These are phyloP conservation scores for Myotis daubentonii DNA, from an alignment of 2,797 vertebrate genomes.

Conservation along the genomic window DNA sequence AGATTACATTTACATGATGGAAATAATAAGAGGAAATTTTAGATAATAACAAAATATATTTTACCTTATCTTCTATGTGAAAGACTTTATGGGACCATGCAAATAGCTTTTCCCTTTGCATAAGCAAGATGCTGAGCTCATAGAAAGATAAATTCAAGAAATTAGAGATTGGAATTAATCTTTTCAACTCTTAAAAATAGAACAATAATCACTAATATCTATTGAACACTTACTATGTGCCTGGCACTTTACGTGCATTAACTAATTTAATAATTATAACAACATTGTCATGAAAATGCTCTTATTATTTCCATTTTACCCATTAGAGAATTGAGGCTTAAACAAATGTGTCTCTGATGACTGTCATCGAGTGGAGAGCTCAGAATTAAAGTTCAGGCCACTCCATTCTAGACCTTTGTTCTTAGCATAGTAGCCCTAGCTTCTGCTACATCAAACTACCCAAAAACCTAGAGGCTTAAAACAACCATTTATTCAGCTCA, in stretches of 20 bases:
- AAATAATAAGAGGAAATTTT: slow-evolving; percentile 65
- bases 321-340: neutral
- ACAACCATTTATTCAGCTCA: no score
- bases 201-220: neutral
- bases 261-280: neutral
- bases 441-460: neutral
- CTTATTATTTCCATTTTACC: neutral
- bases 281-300: neutral
- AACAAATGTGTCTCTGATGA: neutral
- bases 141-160: slow-evolving; percentile 38
- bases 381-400: neutral
- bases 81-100: neutral
- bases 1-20: neutral
- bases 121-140: neutral
- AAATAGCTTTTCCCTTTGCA: slow-evolving; percentile 45
- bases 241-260: neutral
- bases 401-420: neutral
- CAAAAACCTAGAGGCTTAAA: no score
- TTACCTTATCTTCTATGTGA: slow-evolving; percentile 15
- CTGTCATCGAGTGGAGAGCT: neutral
- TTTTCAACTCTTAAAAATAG: slow-evolving; percentile 20
- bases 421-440: neutral
- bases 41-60: slow-evolving; percentile 68
- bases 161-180: slow-evolving; percentile 13
- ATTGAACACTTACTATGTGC: neutral